A percentile compares a stretch with the other conserved stretches of the same genome.
Evolutionary conservation across 2,797 vertebrate species (phyloP).

Genomic region (Peromyscus nudipes): DNA sequence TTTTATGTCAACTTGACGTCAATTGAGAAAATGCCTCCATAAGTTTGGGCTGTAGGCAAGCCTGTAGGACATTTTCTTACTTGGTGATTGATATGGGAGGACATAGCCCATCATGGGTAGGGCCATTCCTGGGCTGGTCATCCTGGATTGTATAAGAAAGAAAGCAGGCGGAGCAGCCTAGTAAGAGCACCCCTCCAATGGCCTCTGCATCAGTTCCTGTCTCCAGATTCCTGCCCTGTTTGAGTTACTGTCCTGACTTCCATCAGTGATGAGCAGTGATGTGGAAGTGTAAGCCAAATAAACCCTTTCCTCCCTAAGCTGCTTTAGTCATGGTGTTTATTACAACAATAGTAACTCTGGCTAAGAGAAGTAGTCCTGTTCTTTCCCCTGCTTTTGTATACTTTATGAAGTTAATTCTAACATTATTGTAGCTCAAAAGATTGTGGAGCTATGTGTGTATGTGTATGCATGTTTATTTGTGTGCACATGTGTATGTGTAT

Average conservation of each 20-base stretch:
- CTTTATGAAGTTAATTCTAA: constrained; percentile 31
- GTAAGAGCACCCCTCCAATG: background rate
- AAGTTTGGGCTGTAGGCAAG: background rate
- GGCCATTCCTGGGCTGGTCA: background rate
- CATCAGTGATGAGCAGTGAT: background rate
- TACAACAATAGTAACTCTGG: background rate
- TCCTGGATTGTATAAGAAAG: background rate
- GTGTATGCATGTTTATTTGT: background rate
- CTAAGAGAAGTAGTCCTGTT: background rate
- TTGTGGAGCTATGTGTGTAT: background rate
- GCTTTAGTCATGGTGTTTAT: background rate
- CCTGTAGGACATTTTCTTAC: background rate
- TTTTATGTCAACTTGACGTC: background rate
- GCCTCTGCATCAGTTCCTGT: background rate
- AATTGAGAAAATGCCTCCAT: background rate
- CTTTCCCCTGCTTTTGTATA: background rate
- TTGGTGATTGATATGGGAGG: background rate
- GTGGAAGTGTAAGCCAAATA: background rate
- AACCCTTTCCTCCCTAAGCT: background rate
- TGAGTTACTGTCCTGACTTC: background rate
- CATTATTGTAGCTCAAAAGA: constrained; percentile 20
- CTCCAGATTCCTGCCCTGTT: background rate
- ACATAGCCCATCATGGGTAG: background rate
- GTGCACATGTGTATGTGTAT: background rate
- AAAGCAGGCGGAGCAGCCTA: background rate